A percentile compares a stretch with the other conserved stretches of the same genome.
Conservation (phyloP, 1,140 invertebrate species). For the Micrasema longulum region DNA sequence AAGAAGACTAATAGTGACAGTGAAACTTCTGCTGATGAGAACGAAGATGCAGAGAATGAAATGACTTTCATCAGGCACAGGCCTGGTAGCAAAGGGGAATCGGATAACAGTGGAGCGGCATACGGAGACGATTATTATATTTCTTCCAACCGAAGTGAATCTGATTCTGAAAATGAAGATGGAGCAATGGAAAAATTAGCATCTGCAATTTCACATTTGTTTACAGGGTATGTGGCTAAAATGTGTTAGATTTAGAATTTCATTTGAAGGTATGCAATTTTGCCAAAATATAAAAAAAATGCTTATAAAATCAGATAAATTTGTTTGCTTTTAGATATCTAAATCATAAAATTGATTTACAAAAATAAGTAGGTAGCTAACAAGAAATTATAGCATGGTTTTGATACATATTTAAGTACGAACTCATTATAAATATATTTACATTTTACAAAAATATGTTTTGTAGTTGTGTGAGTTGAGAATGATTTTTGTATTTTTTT, state of each 20-base stretch:
- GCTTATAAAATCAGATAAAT: no score
- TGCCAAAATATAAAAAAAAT: no score
- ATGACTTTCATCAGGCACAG: constrained; percentile 71
- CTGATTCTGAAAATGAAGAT: constrained; percentile 85
- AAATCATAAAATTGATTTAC: no score
- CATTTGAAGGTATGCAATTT: not conserved
- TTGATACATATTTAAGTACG: no score
- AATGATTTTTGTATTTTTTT: no score
- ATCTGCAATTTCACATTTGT: constrained; percentile 79
- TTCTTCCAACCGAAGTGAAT: constrained; percentile 75
- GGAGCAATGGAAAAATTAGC: constrained; percentile 77
- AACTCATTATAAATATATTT: no score
- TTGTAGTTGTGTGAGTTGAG: no score
- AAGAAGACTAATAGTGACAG: constrained; percentile 66
- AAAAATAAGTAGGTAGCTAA: no score
- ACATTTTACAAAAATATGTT: no score
- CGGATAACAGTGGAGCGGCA: constrained; percentile 55
- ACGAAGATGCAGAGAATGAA: constrained; percentile 69
- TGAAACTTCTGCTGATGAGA: constrained; percentile 73
- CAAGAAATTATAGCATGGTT: no score
- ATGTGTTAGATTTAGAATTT: not conserved
- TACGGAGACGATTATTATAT: constrained; percentile 60
- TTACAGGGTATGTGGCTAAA: constrained; percentile 74
- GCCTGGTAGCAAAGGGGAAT: constrained; percentile 58
- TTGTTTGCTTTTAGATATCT: no score